phyloP scores from a whole-genome alignment of 2,113 vertebrate species.

The Urocolius indicus region DNA sequence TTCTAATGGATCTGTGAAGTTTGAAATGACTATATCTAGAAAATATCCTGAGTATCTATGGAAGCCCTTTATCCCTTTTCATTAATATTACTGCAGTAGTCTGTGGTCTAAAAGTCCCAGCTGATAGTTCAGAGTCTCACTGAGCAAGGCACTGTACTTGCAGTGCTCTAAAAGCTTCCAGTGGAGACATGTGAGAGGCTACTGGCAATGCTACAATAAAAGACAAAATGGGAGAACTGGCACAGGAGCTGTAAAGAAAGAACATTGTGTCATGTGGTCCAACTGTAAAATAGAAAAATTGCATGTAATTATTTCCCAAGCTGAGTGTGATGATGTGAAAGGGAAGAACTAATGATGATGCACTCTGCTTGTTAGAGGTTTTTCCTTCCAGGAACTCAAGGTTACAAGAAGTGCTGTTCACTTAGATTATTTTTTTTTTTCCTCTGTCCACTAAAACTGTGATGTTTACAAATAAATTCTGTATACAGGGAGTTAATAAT shows the following conservation, averaged over 20 bases:
- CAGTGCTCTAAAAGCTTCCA: constrained; percentile 33
- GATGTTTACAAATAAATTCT: constrained; percentile 68
- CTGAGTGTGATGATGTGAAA: constrained; percentile 76
- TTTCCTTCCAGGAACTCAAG: constrained; percentile 77
- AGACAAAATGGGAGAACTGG: constrained; percentile 66
- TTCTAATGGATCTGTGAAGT: neutral
- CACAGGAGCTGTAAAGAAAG: constrained; percentile 60
- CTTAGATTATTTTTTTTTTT: constrained; percentile 8
- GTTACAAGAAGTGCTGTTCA: constrained; percentile 71
- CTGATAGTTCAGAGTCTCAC: neutral
- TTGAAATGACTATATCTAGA: neutral
- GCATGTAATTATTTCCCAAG: constrained; percentile 82
- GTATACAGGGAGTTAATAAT: constrained; percentile 73
- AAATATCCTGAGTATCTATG: neutral
- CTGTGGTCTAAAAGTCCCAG: neutral
- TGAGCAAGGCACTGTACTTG: neutral
- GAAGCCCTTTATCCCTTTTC: neutral
- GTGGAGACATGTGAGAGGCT: constrained; percentile 51
- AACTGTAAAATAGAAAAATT: constrained; percentile 85
- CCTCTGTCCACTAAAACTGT: constrained; percentile 24
- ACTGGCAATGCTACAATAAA: constrained; percentile 39
- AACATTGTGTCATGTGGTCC: constrained; percentile 79
- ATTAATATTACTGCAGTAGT: neutral
- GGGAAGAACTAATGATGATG: constrained; percentile 80
- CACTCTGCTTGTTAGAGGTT: constrained; percentile 80